Percentiles rank a stretch among this genome's conserved stretches.
Evolutionary conservation across 2,888 invertebrate species (phyloP).

Genomic region (Chelonus formosanus): DNA sequence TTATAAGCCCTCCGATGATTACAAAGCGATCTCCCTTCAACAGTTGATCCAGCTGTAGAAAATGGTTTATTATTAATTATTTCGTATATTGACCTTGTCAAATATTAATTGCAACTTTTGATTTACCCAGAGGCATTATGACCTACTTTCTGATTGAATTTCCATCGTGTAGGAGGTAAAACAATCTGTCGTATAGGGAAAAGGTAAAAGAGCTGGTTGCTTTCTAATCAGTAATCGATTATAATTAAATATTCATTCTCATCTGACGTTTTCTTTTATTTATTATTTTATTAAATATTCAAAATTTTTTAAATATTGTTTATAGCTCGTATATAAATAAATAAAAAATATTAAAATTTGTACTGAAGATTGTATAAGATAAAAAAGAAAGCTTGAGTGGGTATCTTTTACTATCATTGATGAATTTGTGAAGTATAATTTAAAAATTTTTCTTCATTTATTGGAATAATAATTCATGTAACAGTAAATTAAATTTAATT

Average conservation of each 20-base stretch:
- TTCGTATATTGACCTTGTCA: not conserved
- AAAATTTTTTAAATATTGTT: not conserved
- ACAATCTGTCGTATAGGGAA: conserved; percentile 41
- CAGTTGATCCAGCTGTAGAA: conserved; percentile 72
- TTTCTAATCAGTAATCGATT: conserved; percentile 55
- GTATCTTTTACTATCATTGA: too few relatives aligned
- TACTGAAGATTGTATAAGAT: too few relatives aligned
- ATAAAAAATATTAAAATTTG: not conserved
- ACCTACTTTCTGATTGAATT: conserved; percentile 38
- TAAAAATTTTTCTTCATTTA: too few relatives aligned
- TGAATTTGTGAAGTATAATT: too few relatives aligned
- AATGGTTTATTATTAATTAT: conserved; percentile 39
- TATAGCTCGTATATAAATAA: not conserved
- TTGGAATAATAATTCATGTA: too few relatives aligned
- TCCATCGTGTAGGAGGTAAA: conserved; percentile 50
- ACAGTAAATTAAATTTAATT: too few relatives aligned
- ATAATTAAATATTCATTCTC: not conserved
- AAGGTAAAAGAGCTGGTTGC: conserved; percentile 38
- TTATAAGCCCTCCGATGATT: conserved; percentile 94
- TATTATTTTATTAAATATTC: not conserved
- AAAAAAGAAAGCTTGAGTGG: too few relatives aligned
- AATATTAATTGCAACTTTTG: conserved; percentile 21
- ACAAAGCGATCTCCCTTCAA: conserved; percentile 88
- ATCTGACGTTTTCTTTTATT: not conserved
- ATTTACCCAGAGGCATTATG: not conserved